Evolutionary conservation across 2,113 vertebrate species (phyloP), one percentile per base, ranked within the genome.

Genomic region (Cyprinodon brontotheroides): DNA sequence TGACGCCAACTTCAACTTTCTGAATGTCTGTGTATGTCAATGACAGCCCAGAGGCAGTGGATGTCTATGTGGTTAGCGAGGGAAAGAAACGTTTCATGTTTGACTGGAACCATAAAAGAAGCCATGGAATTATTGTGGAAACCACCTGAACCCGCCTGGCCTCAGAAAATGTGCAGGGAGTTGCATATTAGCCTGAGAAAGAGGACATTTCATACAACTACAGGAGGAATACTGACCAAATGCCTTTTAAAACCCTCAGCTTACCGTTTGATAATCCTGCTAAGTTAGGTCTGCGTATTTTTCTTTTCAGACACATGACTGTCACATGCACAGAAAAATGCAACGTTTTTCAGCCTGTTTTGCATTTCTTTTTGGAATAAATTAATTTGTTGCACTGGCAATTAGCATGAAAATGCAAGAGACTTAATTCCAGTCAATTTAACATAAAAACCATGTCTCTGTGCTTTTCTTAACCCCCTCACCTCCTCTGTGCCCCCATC

Each of bases 371-470:
- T 84, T 84, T 77, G 77, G 88, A 85, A 92, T 91, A 90, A 90
- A 91, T 91, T 88, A 91, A 86, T 91, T 90, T 91, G 89, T 85
- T 84, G 70, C 86, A 81, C 3, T 3, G 50, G 71, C 80, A 90
- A 91, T 92, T 91, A 88, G 78, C 89, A 93, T 92, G 80, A 89
- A 91, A 78, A 91, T 86, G 86, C 84, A 61, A 80, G 89, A 77
- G 59, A 84, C 78, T 85, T 72, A 70, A 87, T 91, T 93, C 89
- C 88, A 87, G 82, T 90, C 89, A 92, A 92, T 92, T 93, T 88
- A 90, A 92, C 90, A 77, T 85, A 72, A 79, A 29, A 72, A 65
- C 85, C 78, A 76, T 87, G 66, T 76, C 75, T 86, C 74, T 37
- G 70, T 68, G 70, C 83, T 84, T 89, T 86, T 84, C 86, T 85